These are phyloP conservation scores for Noctilio leporinus DNA, from an alignment of 2,113 vertebrate species.

Conservation along the genomic window DNA sequence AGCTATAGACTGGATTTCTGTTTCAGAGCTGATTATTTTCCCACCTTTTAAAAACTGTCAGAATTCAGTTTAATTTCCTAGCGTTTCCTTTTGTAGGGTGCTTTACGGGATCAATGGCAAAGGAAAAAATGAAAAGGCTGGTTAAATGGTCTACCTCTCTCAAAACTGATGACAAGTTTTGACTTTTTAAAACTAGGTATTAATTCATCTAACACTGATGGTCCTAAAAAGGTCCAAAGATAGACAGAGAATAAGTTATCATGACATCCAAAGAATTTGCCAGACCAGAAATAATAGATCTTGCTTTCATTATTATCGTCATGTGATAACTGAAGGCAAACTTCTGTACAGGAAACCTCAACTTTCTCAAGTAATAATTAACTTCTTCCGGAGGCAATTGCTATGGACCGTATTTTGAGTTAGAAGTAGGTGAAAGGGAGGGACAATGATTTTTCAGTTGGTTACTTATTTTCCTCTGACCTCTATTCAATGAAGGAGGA, in stretches of 20 bases:
- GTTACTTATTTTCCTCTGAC: neutral
- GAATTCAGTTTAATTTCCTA: conserved; percentile 40
- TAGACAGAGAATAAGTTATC: conserved; percentile 24
- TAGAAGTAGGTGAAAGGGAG: neutral
- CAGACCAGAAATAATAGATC: neutral
- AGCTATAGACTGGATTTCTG: conserved; percentile 7
- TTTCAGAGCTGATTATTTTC: conserved; percentile 37
- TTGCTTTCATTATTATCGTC: neutral
- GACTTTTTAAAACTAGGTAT: conserved; percentile 16
- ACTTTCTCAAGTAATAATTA: conserved; percentile 58
- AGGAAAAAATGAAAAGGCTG: neutral
- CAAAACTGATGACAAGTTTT: neutral
- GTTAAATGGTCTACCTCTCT: conserved; percentile 43
- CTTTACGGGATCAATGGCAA: neutral
- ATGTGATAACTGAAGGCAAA: neutral
- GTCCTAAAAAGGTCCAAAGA: neutral
- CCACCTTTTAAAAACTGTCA: neutral
- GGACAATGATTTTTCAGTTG: neutral
- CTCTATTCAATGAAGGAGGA: neutral
- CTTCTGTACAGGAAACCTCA: conserved; percentile 23
- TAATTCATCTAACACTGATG: conserved; percentile 1
- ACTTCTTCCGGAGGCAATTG: conserved; percentile 67
- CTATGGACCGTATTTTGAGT: conserved; percentile 68
- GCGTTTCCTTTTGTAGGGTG: conserved; percentile 1
- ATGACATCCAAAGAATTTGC: neutral